phyloP scores from a whole-genome alignment of 2,797 vertebrate species.

The Mycteria americana region DNA sequence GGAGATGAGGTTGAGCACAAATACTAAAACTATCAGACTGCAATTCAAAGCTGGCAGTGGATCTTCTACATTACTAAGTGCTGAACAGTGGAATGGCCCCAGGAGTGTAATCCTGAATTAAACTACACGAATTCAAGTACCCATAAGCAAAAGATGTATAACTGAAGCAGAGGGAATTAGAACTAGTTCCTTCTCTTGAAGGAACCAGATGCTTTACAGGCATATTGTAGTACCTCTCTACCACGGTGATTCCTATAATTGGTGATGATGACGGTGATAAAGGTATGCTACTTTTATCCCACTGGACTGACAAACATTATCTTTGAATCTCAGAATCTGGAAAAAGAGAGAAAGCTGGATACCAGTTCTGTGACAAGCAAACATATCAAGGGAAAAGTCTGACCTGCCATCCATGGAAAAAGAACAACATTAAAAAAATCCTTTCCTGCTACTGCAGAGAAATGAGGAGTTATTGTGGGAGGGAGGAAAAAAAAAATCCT shows the following conservation, averaged over 20 bases:
- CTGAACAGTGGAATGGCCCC: slow-evolving; percentile 61
- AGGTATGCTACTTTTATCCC: slow-evolving; percentile 21
- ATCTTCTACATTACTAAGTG: slow-evolving; percentile 60
- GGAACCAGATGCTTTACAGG: slow-evolving; percentile 60
- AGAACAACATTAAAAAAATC: background rate
- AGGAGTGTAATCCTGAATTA: slow-evolving; percentile 68
- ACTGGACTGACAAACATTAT: slow-evolving; percentile 1
- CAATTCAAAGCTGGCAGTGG: slow-evolving; percentile 62
- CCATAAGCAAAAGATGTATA: slow-evolving; percentile 71
- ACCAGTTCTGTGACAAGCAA: background rate
- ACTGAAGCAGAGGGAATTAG: slow-evolving; percentile 65
- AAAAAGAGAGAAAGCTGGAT: background rate
- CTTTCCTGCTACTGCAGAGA: background rate
- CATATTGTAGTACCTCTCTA: slow-evolving; percentile 26
- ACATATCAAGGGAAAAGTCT: slow-evolving; percentile 14
- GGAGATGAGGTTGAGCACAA: slow-evolving; percentile 40
- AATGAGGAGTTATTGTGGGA: background rate
- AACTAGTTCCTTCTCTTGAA: slow-evolving; percentile 54
- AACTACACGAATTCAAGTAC: slow-evolving; percentile 67
- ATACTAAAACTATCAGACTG: slow-evolving; percentile 55
- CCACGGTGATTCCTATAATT: background rate
- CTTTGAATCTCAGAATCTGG: background rate
- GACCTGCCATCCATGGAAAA: slow-evolving; percentile 1
- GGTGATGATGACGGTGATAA: slow-evolving; percentile 37
- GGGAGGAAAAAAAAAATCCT: background rate